Conservation (phyloP, 2,113 vertebrate genomes). For the Chrysochloris asiatica region DNA sequence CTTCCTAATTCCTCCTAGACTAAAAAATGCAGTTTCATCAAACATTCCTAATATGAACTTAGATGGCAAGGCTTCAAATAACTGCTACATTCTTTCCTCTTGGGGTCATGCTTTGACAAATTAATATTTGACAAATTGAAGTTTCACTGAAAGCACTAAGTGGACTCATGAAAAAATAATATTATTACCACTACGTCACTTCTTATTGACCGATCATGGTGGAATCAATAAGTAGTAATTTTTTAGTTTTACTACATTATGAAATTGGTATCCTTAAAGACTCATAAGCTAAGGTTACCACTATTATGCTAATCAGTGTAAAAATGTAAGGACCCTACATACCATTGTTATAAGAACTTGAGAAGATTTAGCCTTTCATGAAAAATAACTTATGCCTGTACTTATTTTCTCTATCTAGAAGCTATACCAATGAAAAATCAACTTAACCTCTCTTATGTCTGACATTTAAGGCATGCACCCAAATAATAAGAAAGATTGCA, state of each 20-base stretch:
- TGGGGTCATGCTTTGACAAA: not conserved
- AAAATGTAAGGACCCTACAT: not conserved
- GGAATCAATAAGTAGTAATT: not conserved
- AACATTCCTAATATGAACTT: not conserved
- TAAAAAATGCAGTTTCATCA: not conserved
- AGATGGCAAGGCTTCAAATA: not conserved
- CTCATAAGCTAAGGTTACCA: not conserved
- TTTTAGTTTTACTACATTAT: not conserved
- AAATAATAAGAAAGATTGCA: not conserved
- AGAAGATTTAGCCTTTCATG: not conserved
- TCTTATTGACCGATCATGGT: not conserved
- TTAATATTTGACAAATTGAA: not conserved
- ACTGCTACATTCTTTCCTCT: not conserved
- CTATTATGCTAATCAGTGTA: not conserved
- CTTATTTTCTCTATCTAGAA: not conserved
- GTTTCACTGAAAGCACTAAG: not conserved
- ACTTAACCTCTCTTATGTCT: not conserved
- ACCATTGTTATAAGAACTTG: not conserved
- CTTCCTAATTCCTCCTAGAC: not conserved
- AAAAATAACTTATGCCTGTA: not conserved
- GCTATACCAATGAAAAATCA: not conserved
- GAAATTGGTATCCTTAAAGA: not conserved
- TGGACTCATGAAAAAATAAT: not conserved
- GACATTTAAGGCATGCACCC: not conserved
- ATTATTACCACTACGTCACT: not conserved